Evolutionary conservation across 2,888 invertebrate genomes (phyloP).

Genomic region (Heliconius cydno): DNA sequence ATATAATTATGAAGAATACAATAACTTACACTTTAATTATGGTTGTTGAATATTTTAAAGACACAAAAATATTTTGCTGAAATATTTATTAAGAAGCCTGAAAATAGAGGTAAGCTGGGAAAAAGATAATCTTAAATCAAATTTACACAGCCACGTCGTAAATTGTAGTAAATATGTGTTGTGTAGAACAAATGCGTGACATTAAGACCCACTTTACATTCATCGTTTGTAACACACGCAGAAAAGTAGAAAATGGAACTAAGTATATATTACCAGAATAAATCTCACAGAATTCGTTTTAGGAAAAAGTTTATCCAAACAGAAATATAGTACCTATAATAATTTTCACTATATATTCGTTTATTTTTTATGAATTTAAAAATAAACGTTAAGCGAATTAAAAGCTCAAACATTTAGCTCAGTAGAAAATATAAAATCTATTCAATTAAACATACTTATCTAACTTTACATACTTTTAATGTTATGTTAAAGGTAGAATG

Average conservation of each 20-base stretch:
- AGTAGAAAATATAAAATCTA: too few species aligned
- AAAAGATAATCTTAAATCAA: slow-evolving; percentile 5
- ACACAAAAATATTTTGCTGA: neutral
- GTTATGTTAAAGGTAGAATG: slow-evolving; percentile 13
- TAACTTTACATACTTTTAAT: slow-evolving; percentile 3
- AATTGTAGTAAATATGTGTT: slow-evolving; percentile 12
- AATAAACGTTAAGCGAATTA: too few species aligned
- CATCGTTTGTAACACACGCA: slow-evolving; percentile 4
- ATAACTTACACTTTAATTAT: neutral
- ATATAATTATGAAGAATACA: neutral
- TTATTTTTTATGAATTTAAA: neutral
- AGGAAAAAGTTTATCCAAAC: neutral
- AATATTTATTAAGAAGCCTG: neutral
- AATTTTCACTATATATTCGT: neutral
- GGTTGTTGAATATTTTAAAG: neutral
- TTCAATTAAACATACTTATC: neutral
- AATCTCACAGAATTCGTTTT: neutral
- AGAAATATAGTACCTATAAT: neutral
- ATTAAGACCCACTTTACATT: slow-evolving; percentile 9
- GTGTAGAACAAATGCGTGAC: slow-evolving; percentile 15
- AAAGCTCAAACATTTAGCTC: too few species aligned
- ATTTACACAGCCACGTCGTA: neutral
- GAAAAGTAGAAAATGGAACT: slow-evolving; percentile 9
- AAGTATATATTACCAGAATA: neutral
- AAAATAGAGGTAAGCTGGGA: neutral